Conservation (phyloP, 53 echinoderm and acorn worm species). For the Paracentrotus lividus region DNA sequence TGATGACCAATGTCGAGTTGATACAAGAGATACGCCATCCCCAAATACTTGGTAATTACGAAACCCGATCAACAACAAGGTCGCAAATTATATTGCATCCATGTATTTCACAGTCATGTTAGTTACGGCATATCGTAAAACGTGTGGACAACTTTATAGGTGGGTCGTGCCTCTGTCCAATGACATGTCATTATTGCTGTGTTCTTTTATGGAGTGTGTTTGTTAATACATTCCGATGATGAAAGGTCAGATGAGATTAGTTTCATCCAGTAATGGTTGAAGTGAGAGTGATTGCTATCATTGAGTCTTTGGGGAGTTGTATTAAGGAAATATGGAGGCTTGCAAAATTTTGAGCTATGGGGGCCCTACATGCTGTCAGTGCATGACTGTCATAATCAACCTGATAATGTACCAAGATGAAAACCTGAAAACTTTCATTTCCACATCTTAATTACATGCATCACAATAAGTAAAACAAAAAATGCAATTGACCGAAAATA, state of each 20-base stretch:
- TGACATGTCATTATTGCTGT: not conserved
- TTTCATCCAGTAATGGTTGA: not conserved
- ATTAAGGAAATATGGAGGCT: too few species aligned
- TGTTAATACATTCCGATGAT: not conserved
- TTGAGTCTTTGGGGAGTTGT: not conserved
- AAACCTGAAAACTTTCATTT: too few species aligned
- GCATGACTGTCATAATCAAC: too few species aligned
- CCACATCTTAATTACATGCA: too few species aligned
- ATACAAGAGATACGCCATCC: not conserved
- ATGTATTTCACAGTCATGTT: not conserved
- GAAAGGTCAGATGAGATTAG: slow-evolving; percentile 24
- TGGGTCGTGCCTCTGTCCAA: not conserved
- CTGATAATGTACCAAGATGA: too few species aligned
- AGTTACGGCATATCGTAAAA: slow-evolving; percentile 21
- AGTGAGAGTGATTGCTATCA: not conserved
- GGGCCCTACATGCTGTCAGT: too few species aligned
- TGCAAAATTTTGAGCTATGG: too few species aligned
- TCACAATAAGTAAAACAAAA: too few species aligned
- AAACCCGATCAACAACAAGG: slow-evolving; percentile 8
- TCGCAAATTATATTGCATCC: not conserved
- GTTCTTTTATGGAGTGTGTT: not conserved
- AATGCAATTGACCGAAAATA: too few species aligned
- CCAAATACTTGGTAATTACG: not conserved
- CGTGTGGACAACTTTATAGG: slow-evolving; percentile 5
- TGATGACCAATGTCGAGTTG: too few species aligned